phyloP scores from a whole-genome alignment of 2,797 vertebrate species.

The Spheniscus humboldti region DNA sequence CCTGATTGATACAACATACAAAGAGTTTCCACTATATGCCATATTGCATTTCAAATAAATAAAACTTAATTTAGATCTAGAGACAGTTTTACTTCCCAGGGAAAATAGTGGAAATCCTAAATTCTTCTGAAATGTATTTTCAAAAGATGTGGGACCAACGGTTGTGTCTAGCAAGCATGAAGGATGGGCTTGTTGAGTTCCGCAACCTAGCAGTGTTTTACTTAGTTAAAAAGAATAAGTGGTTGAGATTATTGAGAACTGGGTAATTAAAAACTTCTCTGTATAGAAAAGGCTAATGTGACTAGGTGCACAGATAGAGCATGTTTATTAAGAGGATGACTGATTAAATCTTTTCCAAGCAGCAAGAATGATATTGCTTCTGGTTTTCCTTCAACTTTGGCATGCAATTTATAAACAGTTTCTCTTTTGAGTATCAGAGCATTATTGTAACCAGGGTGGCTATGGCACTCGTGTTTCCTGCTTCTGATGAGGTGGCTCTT shows the following conservation, averaged over 20 bases:
- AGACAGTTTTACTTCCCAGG: neutral
- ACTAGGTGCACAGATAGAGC: neutral
- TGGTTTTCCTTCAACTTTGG: neutral
- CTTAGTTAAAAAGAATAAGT: neutral
- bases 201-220: neutral
- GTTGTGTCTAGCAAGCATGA: neutral
- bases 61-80: neutral
- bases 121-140: neutral
- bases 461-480: neutral
- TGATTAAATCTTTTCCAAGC: neutral
- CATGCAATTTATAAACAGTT: neutral
- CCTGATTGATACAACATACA: neutral
- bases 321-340: neutral
- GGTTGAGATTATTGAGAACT: neutral
- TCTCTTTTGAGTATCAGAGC: neutral
- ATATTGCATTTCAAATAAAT: neutral
- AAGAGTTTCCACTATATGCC: neutral
- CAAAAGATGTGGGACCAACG: neutral
- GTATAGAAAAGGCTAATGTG: neutral
- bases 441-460: neutral
- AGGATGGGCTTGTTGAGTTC: neutral
- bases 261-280: neutral
- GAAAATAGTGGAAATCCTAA: neutral
- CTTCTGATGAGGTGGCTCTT: neutral
- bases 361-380: neutral